phyloP scores from a whole-genome alignment of 2,113 vertebrate species.

The Reinhardtius hippoglossoides region DNA sequence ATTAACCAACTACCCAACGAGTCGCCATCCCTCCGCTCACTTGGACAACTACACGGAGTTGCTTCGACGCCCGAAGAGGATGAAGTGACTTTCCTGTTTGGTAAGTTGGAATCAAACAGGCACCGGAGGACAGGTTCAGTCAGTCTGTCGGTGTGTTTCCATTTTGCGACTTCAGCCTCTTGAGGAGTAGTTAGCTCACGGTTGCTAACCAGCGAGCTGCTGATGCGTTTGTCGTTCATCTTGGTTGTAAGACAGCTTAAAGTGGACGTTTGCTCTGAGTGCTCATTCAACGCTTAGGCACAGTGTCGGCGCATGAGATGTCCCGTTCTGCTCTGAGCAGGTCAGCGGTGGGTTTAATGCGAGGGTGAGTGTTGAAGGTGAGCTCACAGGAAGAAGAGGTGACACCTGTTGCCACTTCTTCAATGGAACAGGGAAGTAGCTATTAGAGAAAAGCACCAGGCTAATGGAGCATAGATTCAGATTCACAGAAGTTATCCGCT shows the following conservation, averaged over 20 bases:
- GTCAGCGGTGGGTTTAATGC: neutral
- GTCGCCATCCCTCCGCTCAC: neutral
- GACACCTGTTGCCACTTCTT: constrained; percentile 52
- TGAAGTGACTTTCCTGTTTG: constrained; percentile 28
- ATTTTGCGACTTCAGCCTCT: constrained; percentile 57
- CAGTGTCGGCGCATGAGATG: neutral
- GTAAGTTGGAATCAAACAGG: constrained; percentile 66
- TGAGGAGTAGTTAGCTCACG: constrained; percentile 61
- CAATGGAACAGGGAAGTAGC: neutral
- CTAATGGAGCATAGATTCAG: neutral
- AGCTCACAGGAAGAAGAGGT: neutral
- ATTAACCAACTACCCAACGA: constrained; percentile 15
- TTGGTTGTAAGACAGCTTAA: neutral
- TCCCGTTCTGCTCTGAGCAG: neutral
- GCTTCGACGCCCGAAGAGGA: neutral
- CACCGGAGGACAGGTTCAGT: constrained; percentile 45
- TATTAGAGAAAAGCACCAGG: neutral
- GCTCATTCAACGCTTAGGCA: neutral
- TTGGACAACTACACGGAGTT: neutral
- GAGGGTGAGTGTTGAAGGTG: neutral
- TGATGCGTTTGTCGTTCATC: constrained; percentile 8
- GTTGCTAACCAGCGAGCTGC: constrained; percentile 51
- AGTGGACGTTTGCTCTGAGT: neutral
- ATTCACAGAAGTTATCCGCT: neutral
- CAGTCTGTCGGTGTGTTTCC: constrained; percentile 61